Conservation (phyloP, 1,140 invertebrate species). For the Palaemon carinicauda region DNA sequence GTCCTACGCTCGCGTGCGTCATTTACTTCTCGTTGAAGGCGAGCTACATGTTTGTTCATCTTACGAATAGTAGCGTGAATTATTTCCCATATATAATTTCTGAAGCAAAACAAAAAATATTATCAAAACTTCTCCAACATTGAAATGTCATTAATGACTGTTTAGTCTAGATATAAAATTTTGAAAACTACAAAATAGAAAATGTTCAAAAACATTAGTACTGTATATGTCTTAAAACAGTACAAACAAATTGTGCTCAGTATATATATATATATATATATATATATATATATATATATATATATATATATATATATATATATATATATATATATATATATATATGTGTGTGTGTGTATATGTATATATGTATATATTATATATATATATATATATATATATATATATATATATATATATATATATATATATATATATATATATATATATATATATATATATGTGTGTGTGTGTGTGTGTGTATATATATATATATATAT, state of each 20-base stretch:
- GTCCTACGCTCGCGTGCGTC: slow-evolving; percentile 81
- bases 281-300: too few species aligned
- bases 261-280: too few species aligned
- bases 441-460: not conserved
- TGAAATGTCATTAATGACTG: too few species aligned
- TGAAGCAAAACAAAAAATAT: slow-evolving; percentile 61
- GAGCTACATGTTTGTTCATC: slow-evolving; percentile 94
- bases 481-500: not conserved
- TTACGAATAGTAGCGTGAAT: slow-evolving; percentile 94
- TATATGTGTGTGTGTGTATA: too few species aligned
- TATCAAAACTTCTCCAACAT: not conserved
- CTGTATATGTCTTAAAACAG: too few species aligned
- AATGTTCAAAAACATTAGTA: not conserved
- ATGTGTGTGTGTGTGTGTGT: not conserved
- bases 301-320: too few species aligned
- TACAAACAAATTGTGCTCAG: too few species aligned
- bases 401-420: not conserved
- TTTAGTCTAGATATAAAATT: too few species aligned
- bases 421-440: not conserved
- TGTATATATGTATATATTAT: too few species aligned
- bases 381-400: not conserved
- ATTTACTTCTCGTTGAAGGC: slow-evolving; percentile 82
- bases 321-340: too few species aligned
- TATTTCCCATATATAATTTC: slow-evolving; percentile 95
- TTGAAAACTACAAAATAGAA: too few species aligned